Evolutionary conservation across 1,140 invertebrate genomes (phyloP).

Genomic region (Drosophila lacertosa): DNA sequence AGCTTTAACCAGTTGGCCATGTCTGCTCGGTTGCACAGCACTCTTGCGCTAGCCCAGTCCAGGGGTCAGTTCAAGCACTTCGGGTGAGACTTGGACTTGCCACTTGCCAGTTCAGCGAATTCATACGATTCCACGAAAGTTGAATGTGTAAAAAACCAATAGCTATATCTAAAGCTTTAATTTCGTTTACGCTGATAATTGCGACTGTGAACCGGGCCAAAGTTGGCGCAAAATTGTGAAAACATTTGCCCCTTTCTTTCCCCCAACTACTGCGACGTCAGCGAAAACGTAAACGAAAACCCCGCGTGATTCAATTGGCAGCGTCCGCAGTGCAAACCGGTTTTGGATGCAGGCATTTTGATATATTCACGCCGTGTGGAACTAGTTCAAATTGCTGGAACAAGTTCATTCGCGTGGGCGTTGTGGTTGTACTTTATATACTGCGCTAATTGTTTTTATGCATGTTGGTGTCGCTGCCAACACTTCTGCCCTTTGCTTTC

Average conservation of each 20-base stretch:
- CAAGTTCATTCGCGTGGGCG: constrained; percentile 11
- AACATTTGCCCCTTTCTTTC: neutral
- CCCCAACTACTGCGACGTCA: neutral
- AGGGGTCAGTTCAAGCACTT: neutral
- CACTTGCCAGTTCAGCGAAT: constrained; percentile 38
- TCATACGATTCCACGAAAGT: constrained; percentile 49
- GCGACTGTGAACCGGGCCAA: constrained; percentile 10
- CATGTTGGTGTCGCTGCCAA: neutral
- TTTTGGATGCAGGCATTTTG: constrained; percentile 3
- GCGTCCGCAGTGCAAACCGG: constrained; percentile 4
- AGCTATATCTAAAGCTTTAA: neutral
- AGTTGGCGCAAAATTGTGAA: no score
- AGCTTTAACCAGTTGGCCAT: constrained; percentile 22
- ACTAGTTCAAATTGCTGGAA: neutral
- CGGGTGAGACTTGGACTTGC: neutral
- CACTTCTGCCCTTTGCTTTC: neutral
- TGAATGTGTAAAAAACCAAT: constrained; percentile 40
- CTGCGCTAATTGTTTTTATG: constrained; percentile 63
- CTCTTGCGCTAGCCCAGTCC: neutral
- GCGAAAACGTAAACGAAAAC: constrained; percentile 11
- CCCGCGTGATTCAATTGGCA: constrained; percentile 21
- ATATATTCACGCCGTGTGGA: neutral
- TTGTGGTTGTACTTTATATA: constrained; percentile 59
- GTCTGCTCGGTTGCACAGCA: neutral
- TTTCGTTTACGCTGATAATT: neutral